Evolutionary conservation across 1,140 invertebrate genomes (phyloP).

Genomic region (Lepidotrigona ventralis): DNA sequence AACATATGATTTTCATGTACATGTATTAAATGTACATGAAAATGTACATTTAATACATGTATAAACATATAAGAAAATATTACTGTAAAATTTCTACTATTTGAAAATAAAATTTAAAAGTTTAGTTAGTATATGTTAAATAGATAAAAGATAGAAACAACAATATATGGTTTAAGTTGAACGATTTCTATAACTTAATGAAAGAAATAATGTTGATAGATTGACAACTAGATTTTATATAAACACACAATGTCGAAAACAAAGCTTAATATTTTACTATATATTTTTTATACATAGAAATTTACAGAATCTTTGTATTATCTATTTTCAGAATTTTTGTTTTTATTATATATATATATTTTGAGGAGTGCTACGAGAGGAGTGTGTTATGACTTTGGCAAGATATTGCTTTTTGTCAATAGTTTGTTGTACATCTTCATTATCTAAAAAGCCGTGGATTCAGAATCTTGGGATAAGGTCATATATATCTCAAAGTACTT

Average conservation of each 20-base stretch:
- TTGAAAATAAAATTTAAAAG: background rate
- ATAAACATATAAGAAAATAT: background rate
- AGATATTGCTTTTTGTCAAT: conserved; percentile 69
- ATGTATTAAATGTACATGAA: too few species aligned
- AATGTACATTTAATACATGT: background rate
- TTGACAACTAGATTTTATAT: background rate
- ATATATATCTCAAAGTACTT: conserved; percentile 27
- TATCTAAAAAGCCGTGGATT: conserved; percentile 59
- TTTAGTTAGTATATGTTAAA: background rate
- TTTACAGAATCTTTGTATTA: background rate
- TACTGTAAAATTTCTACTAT: background rate
- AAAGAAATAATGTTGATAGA: background rate
- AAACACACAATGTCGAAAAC: too few species aligned
- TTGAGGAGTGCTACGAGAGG: too few species aligned
- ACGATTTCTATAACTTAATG: background rate
- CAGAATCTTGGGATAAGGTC: conserved; percentile 18
- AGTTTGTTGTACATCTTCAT: conserved; percentile 59
- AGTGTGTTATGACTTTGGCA: conserved; percentile 77
- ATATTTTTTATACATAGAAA: background rate
- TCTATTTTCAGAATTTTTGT: background rate
- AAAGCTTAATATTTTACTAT: background rate
- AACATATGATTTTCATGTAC: too few species aligned
- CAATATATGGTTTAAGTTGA: background rate
- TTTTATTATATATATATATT: conserved; percentile 14
- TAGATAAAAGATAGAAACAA: background rate